Conservation (phyloP, 2,113 vertebrate species). For the Emydura subglobosa region DNA sequence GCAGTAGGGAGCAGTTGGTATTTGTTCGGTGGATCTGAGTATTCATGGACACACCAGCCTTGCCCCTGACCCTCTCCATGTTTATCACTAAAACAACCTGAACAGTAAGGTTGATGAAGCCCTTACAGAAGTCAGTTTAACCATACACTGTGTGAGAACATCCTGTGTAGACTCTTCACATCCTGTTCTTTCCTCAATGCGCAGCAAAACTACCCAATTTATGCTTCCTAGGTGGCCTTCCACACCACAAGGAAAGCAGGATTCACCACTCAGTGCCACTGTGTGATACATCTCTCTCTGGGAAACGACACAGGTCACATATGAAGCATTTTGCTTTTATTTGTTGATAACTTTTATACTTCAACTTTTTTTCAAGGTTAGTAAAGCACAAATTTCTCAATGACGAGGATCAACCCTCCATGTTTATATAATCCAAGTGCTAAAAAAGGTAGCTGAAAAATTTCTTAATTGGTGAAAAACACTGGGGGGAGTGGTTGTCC, state of each 20-base stretch:
- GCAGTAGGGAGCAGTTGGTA: neutral
- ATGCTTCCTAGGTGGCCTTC: neutral
- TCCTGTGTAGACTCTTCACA: neutral
- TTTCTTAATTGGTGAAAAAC: conserved; percentile 20
- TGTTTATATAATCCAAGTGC: neutral
- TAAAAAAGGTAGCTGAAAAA: neutral
- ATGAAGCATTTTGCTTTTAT: neutral
- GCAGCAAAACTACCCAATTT: neutral
- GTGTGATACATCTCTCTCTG: neutral
- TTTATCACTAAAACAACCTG: neutral
- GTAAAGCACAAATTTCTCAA: neutral
- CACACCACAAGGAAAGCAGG: neutral
- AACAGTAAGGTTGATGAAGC: neutral
- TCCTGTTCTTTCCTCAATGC: neutral
- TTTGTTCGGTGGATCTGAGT: neutral
- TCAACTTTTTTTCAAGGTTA: neutral
- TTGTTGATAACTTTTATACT: neutral
- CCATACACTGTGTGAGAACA: accelerated
- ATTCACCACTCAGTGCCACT: neutral
- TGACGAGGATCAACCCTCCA: neutral
- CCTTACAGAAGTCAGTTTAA: neutral
- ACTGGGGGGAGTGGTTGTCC: neutral
- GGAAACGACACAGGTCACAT: neutral
- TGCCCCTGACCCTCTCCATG: neutral
- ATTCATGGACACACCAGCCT: neutral